Base-by-base conservation (phyloP, 2,113 vertebrate species). In the Marcusenius ussheri region DNA sequence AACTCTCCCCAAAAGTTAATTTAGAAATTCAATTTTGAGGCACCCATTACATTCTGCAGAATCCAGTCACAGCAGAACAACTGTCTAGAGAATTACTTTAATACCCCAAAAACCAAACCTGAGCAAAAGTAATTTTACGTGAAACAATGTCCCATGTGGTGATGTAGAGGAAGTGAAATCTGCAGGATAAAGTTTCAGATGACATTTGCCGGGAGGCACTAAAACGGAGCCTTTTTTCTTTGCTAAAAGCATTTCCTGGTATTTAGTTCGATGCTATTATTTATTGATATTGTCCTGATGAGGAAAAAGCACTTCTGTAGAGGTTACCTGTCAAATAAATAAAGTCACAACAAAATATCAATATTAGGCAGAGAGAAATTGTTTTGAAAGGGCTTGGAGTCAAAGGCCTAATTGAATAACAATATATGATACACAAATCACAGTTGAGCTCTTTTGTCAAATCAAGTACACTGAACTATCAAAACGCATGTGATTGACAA, bases 271-370 rank as follows among this genome's bases (percentile, higher is more conserved):
- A 42, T 42, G 74, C 74, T 42, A 80, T 80, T 42, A 80, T 42
- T 80, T 80, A 80, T 42, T 80, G 31, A 80, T 80, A 80, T 42
- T 80, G 74, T 39, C 13, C 35, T 2, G 15, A 80, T 80, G 11
- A 39, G 35, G 74, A 42, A 80, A 80, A 80, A 42, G 15, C 74
- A 80, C 74, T 80, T 80, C 13, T 80, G 70, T 39, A 77, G 70
- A 77, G 31, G 70, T 77, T 77, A 77, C 70, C 70, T 77, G 74
- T 80, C 35, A 42, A 80, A 80, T 80, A 80, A 80, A 70, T 62
- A 31, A 70, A 70, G 62, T 77, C 31, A 39, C 74, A 42, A 42
- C 27, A 77, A 42, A 77, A 42, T 13, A 77, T 77, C 74, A 77
- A 77, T 77, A 77, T 42, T 77, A 77, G 31, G 74, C 74, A 77